These are phyloP conservation scores for Takifugu ocellatus DNA, from an alignment of 2,797 vertebrate genomes.

Conservation along the genomic window DNA sequence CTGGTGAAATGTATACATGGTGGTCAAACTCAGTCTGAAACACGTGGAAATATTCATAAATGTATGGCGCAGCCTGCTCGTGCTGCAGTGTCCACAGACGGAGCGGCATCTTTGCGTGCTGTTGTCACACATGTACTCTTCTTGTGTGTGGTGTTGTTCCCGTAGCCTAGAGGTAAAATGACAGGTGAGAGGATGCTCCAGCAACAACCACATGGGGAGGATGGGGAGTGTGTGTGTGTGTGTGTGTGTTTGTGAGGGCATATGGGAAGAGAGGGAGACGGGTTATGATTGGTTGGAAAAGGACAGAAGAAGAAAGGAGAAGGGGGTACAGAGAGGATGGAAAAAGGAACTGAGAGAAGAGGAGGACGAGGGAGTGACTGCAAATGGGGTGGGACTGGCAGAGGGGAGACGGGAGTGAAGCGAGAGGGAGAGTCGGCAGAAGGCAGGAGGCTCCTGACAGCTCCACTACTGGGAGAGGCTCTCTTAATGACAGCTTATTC, in stretches of 20 bases:
- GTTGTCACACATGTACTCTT: conserved; percentile 19
- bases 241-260: neutral
- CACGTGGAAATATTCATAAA: too few relatives aligned
- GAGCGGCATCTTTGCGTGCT: conserved; percentile 12
- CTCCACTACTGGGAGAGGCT: conserved; percentile 86
- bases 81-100: conserved; percentile 1
- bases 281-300: conserved; percentile 60
- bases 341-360: conserved; percentile 56
- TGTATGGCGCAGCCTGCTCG: neutral
- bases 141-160: conserved; percentile 68
- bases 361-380: conserved; percentile 66
- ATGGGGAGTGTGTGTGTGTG: conserved; percentile 9
- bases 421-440: conserved; percentile 57
- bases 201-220: conserved; percentile 38
- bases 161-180: conserved; percentile 75
- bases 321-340: conserved; percentile 45
- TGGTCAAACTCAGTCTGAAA: conserved; percentile 14
- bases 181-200: conserved; percentile 77
- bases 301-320: conserved; percentile 46
- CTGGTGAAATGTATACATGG: conserved; percentile 14
- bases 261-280: conserved; percentile 21
- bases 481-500: conserved; percentile 96
- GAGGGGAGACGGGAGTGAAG: conserved; percentile 55
- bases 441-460: conserved; percentile 80
- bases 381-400: conserved; percentile 71